Percentiles rank a stretch among this genome's conserved stretches.
phyloP scores from a whole-genome alignment of 2,797 vertebrate species.

The Xiphorhynchus erythropygius region DNA sequence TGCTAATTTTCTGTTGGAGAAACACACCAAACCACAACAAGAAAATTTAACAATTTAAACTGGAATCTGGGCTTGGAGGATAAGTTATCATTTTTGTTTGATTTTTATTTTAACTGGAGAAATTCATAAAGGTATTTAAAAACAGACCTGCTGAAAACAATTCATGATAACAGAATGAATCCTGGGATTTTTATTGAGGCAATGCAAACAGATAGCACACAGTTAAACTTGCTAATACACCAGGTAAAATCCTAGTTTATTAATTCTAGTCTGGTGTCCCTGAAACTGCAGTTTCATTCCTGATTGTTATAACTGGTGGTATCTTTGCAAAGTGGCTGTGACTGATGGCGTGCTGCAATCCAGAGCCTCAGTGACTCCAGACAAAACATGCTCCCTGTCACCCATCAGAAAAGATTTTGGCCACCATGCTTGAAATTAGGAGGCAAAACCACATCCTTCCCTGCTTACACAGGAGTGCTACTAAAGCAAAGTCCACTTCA shows the following conservation, averaged over 20 bases:
- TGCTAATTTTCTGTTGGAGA: neutral
- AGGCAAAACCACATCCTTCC: neutral
- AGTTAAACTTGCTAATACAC: neutral
- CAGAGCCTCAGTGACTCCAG: neutral
- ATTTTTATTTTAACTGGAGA: neutral
- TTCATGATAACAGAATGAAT: neutral
- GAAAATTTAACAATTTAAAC: neutral
- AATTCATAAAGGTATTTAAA: neutral
- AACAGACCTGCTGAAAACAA: neutral
- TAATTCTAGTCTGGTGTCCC: neutral
- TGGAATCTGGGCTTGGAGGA: neutral
- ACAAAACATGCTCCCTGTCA: neutral
- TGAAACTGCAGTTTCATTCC: neutral
- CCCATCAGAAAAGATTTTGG: neutral
- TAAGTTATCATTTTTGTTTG: neutral
- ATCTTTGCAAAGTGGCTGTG: neutral
- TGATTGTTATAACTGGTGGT: neutral
- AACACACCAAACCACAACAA: neutral
- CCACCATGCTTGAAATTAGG: neutral
- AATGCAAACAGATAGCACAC: neutral
- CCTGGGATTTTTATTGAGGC: neutral
- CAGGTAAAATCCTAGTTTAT: neutral
- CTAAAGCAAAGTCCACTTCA: neutral
- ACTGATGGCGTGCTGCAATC: accelerated
- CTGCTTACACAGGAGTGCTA: neutral